Base-by-base conservation (phyloP, 2,113 vertebrate genomes). In the Microcebus murinus region DNA sequence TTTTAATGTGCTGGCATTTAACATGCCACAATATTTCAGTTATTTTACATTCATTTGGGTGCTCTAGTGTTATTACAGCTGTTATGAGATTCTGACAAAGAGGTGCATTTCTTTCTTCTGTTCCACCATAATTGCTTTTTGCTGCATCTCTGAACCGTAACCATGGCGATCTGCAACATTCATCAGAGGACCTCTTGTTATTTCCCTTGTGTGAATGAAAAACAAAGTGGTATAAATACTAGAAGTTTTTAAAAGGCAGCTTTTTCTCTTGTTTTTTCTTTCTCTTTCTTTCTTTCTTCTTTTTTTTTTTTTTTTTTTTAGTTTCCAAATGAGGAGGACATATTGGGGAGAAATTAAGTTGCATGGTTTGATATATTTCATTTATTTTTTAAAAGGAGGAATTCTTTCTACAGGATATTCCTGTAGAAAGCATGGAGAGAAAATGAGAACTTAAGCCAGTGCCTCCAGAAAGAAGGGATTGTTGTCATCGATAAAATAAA, bases 41-140 rank as follows among this genome's bases (percentile, higher is more conserved):
- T 99, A 98, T 99, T 99, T 98, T 98, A 98, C 98, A 98, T 98
- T 99, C 98, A 98, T 98, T 98, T 98, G 98, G 98, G 97, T 98
- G 97, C 98, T 97, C 94, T 98, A 96, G 92, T 99, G 99, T 99
- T 99, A 98, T 99, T 99, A 98, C 99, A 99, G 99, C 99, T 99
- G 99, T 99, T 99, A 98, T 98, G 98, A 99, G 99, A 99, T 99
- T 98, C 98, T 98, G 98, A 99, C 99, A 99, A 99, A 99, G 98
- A 98, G 98, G 98, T 98, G 97, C 98, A 98, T 99, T 99, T 99
- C 98, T 98, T 96, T 97, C 95, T 97, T 96, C 73, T 99, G 98
- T 98, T 98, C 98, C 98, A 98, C 98, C 98, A 98, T 99, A 99
- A 99, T 99, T 99, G 98, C 98, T 99, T 99, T 99, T 98, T 98